Evolutionary conservation across 2,888 invertebrate species (phyloP), one percentile per base, ranked within the genome.

Genomic region (Hydroisotoma schaefferi): DNA sequence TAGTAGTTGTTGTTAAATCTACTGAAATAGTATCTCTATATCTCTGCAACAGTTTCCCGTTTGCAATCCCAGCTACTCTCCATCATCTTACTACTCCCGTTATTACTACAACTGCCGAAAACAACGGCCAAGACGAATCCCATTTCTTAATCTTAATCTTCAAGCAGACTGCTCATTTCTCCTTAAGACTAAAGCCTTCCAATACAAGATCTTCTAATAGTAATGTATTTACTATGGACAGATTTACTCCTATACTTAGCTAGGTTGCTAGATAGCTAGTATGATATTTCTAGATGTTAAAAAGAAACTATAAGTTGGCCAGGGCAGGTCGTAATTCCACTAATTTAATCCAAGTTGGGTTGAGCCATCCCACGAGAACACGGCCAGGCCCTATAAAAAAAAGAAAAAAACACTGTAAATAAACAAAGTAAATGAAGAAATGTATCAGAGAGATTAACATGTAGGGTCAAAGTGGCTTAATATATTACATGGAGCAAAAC

Each of bases 371-470:
- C 49, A 57, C 29, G 46, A 54, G 51, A 55, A 49, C 46, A 64
- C 60, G 64, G 64, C 54, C 55, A 61, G 64, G 64, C 49, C 60
- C 64, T 64, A 55, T 12, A 55, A 44, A 20, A 49, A 37, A 43
- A 25, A 55, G 49, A 48, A 33, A 43, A 40, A 43, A 56, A 26
- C 12, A 43, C 33, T 33, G 29, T 27, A 57, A n/a, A n/a, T n/a
- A n/a, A n/a, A n/a, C n/a, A n/a, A n/a, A n/a, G n/a, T n/a, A n/a
- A n/a, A n/a, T n/a, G n/a, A n/a, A n/a, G n/a, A n/a, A n/a, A n/a
- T n/a, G n/a, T 22, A 44, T 27, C 18, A 26, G n/a, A 54, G 28
- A 28, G 27, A 54, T 15, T 54, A 29, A 54, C 40, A 54, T 18
- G 20, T 49, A 27, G 2, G 26, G 22, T 54, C 43, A 51, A 51